Percentiles rank a stretch among this genome's conserved stretches.
Conservation (phyloP, 2,113 vertebrate species). For the Dipodomys merriami region DNA sequence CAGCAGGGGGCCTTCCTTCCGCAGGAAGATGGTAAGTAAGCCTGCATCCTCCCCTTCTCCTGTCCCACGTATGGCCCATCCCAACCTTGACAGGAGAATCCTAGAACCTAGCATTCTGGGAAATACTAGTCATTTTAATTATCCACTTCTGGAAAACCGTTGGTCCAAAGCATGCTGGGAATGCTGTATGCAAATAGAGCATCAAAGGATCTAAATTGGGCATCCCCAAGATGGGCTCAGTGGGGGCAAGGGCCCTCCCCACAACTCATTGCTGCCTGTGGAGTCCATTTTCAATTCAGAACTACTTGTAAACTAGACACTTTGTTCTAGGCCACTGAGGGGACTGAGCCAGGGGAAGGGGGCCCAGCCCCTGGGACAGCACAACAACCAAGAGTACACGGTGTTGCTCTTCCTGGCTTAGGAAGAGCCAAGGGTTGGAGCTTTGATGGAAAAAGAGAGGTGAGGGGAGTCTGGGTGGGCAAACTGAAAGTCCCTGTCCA, state of each 20-base stretch:
- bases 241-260: background rate
- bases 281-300: background rate
- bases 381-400: slow-evolving; percentile 75
- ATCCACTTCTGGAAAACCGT: background rate
- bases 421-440: slow-evolving; percentile 83
- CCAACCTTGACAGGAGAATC: background rate
- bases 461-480: slow-evolving; percentile 48
- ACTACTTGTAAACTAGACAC: slow-evolving; percentile 30
- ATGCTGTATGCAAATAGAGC: background rate
- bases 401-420: slow-evolving; percentile 81
- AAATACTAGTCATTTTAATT: background rate
- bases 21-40: slow-evolving; percentile 63
- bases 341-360: slow-evolving; percentile 68
- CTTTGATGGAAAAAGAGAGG: slow-evolving; percentile 81
- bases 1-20: slow-evolving; percentile 66
- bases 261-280: background rate
- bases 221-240: background rate
- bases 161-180: slow-evolving; percentile 22
- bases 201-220: background rate
- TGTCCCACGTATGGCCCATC: background rate
- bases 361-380: slow-evolving; percentile 31
- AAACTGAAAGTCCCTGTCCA: background rate
- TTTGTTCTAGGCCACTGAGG: slow-evolving; percentile 69
- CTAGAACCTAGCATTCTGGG: background rate
- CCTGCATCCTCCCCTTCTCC: background rate